These are phyloP conservation scores for Chrysodeixis includens DNA, from an alignment of 2,888 invertebrate species.

Conservation along the genomic window DNA sequence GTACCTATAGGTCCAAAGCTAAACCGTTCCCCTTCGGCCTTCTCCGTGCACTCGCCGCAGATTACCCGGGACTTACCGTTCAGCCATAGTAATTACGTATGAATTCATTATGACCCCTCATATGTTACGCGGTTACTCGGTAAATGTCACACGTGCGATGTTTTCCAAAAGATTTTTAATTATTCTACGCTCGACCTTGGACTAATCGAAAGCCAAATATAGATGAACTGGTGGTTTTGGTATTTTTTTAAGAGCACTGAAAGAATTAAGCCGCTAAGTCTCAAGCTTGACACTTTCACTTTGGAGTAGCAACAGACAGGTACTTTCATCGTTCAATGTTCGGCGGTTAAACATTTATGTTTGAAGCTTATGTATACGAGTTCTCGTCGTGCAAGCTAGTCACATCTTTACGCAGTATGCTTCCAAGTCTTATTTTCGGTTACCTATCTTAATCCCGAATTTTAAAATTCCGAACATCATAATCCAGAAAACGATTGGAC, in stretches of 20 bases:
- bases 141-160: background rate
- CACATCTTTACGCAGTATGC: background rate
- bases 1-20: background rate
- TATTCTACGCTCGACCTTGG: background rate
- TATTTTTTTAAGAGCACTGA: too few relatives aligned
- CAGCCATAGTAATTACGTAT: conserved; percentile 29
- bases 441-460: too few relatives aligned
- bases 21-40: background rate
- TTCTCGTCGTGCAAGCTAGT: too few relatives aligned
- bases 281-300: too few relatives aligned
- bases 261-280: too few relatives aligned
- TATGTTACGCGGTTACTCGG: conserved; percentile 17
- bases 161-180: background rate
- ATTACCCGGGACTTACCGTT: conserved; percentile 19
- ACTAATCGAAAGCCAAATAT: background rate
- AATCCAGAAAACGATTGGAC: too few relatives aligned
- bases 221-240: background rate
- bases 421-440: too few relatives aligned
- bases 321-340: too few relatives aligned
- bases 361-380: too few relatives aligned
- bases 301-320: too few relatives aligned
- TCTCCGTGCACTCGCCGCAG: conserved; percentile 8
- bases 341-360: too few relatives aligned
- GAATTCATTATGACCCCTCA: conserved; percentile 29
- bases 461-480: too few relatives aligned